A percentile compares a stretch with the other conserved stretches of the same genome.
phyloP scores from a whole-genome alignment of 2,797 vertebrate species.

The Protonibea diacanthus region DNA sequence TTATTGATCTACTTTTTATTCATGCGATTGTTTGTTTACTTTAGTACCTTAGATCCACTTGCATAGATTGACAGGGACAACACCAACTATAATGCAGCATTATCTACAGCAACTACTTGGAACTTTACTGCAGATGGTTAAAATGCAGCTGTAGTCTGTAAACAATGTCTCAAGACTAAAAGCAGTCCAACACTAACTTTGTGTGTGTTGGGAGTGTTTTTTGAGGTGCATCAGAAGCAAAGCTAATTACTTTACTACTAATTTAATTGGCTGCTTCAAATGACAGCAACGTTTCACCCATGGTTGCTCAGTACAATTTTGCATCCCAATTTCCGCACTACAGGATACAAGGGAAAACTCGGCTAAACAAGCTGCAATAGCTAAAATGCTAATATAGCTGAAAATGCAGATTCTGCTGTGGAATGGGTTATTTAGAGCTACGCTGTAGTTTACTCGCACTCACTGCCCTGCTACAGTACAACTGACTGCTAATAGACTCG shows the following conservation, averaged over 20 bases:
- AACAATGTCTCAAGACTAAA: conserved; percentile 7
- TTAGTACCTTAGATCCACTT: background rate
- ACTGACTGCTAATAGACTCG: conserved; percentile 3
- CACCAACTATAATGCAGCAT: background rate
- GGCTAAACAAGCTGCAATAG: conserved; percentile 5
- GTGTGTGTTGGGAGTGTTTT: background rate
- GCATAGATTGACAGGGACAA: background rate
- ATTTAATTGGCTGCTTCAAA: conserved; percentile 10
- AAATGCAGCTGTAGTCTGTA: conserved; percentile 23
- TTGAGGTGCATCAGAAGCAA: conserved; percentile 22
- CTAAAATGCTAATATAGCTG: background rate
- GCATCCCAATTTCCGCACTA: conserved; percentile 19
- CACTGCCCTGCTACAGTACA: conserved; percentile 8
- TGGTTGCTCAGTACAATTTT: conserved; percentile 11
- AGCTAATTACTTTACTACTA: conserved; percentile 22
- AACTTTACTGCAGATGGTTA: conserved; percentile 6
- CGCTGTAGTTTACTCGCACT: background rate
- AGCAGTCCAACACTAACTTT: background rate
- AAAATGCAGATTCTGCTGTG: conserved; percentile 2
- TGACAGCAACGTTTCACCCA: conserved; percentile 26
- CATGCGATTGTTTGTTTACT: background rate
- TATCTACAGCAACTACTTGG: background rate
- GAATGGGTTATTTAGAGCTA: conserved; percentile 12
- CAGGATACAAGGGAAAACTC: background rate
- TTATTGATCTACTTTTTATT: background rate